Percentiles rank a stretch among this genome's conserved stretches.
phyloP scores from a whole-genome alignment of 2,797 vertebrate genomes.

The Potorous gilbertii region DNA sequence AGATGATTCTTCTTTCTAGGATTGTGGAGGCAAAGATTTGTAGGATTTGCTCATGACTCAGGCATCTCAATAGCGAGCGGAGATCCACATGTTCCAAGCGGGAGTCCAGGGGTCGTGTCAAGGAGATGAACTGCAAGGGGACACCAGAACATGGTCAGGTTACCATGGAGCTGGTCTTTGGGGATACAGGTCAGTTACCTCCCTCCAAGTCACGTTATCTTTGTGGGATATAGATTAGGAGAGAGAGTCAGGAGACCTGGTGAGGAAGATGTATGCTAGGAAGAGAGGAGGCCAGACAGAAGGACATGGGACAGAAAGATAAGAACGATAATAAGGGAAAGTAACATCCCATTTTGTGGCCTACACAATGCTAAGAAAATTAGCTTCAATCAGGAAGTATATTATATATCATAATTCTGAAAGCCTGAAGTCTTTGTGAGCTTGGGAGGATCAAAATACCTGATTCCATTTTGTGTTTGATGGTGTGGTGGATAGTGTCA shows the following conservation, averaged over 20 bases:
- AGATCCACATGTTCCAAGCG: slow-evolving; percentile 96
- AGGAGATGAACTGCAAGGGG: slow-evolving; percentile 89
- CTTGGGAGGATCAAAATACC: slow-evolving; percentile 8
- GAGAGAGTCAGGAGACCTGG: not conserved
- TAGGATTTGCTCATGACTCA: slow-evolving; percentile 90
- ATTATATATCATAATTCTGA: not conserved
- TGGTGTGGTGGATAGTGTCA: not conserved
- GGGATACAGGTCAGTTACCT: not conserved
- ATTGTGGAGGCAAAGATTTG: slow-evolving; percentile 91
- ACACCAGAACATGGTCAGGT: slow-evolving; percentile 1
- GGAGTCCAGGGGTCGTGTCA: slow-evolving; percentile 94
- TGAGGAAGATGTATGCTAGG: slow-evolving; percentile 8
- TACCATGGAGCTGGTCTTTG: not conserved
- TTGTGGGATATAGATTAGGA: not conserved
- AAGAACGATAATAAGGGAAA: not conserved
- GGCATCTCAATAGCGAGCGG: slow-evolving; percentile 87
- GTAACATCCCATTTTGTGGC: not conserved
- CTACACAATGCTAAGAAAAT: not conserved
- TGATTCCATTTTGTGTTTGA: not conserved
- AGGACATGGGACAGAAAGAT: not conserved
- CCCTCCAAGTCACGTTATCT: not conserved
- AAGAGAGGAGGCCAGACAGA: not conserved
- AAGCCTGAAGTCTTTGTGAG: not conserved
- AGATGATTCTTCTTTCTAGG: slow-evolving; percentile 93
- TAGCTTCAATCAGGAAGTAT: not conserved